Conservation (phyloP, 92 coral and sea anemone genomes). For the Metridium senile region DNA sequence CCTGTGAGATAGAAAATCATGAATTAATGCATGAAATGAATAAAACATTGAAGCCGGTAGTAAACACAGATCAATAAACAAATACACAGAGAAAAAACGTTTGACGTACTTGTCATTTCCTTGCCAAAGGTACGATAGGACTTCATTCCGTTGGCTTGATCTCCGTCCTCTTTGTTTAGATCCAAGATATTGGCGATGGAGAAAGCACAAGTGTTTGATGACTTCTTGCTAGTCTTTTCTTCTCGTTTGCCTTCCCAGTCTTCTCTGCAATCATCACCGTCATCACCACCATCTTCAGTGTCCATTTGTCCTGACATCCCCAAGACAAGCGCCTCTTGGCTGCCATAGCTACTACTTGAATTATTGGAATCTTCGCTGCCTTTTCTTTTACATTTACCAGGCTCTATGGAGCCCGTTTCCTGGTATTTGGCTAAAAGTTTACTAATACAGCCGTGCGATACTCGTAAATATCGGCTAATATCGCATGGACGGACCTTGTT, state of each 20-base stretch:
- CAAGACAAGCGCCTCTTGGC: slow-evolving; percentile 58
- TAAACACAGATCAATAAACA: background rate
- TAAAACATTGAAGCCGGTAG: too few relatives aligned
- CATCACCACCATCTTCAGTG: background rate
- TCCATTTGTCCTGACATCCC: slow-evolving; percentile 8
- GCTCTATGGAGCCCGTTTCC: slow-evolving; percentile 93
- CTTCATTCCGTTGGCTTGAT: background rate
- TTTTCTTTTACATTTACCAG: slow-evolving; percentile 44
- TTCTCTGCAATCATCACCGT: background rate
- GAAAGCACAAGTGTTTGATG: slow-evolving; percentile 37
- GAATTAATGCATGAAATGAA: too few relatives aligned
- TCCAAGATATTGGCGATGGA: slow-evolving; percentile 66
- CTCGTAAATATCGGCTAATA: slow-evolving; percentile 90
- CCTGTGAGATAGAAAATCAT: background rate
- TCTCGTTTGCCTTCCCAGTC: background rate
- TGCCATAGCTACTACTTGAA: background rate
- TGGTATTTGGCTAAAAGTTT: slow-evolving; percentile 91
- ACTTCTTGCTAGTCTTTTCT: slow-evolving; percentile 18
- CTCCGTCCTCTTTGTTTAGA: slow-evolving; percentile 30
- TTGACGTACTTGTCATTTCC: too few relatives aligned
- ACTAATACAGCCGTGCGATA: slow-evolving; percentile 98
- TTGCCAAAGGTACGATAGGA: background rate
- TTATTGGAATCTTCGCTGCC: slow-evolving; percentile 1
- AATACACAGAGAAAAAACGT: too few relatives aligned
- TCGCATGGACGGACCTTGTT: slow-evolving; percentile 90